Evolutionary conservation across 2,888 invertebrate genomes (phyloP), one percentile per base, ranked within the genome.

Genomic region (Drosophila borealis): DNA sequence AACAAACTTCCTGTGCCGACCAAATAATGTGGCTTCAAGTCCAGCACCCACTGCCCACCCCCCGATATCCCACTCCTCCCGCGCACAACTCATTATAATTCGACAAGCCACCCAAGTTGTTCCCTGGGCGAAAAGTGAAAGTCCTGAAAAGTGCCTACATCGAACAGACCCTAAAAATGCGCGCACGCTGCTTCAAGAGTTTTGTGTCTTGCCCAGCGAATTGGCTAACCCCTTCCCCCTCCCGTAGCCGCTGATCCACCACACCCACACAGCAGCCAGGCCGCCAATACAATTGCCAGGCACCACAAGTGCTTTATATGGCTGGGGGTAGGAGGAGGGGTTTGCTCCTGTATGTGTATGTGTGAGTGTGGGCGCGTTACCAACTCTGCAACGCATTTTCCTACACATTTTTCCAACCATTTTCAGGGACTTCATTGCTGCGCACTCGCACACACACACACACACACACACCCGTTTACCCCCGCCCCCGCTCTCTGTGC

Each of bases 221-320:
- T 56, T 42, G 51, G 48, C 56, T 37, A 56, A 51, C 36, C 29
- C 48, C 48, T n/a, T 34, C 34, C 29, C 56, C 39, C 4, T 13
- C n/a, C 36, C n/a, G 10, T 6, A n/a, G 11, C 37, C 50, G 13
- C 9, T 37, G 14, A 3, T 33, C 14, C 9, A 3, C 34, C 2
- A 4, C 10, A 13, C 34, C 44, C 45, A 9, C 39, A 13, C 33
- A 42, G 51, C 45, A 45, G 34, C 17, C 42, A 13, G 9, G 13
- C 25, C 53, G 44, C 68, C 51, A 55, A 59, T 55, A 63, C 65
- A 63, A 54, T 69, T 68, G 60, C 60, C 69, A 48, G 72, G 74
- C 77, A 82, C 82, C 84, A 77, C 81, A 84, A 84, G 77, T 79
- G 80, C 70, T 79, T 71, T 59, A 25, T 39, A 56, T 74, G 48